phyloP scores from a whole-genome alignment of 2,113 vertebrate genomes.

The Lepidiolamprologus cunningtoni region DNA sequence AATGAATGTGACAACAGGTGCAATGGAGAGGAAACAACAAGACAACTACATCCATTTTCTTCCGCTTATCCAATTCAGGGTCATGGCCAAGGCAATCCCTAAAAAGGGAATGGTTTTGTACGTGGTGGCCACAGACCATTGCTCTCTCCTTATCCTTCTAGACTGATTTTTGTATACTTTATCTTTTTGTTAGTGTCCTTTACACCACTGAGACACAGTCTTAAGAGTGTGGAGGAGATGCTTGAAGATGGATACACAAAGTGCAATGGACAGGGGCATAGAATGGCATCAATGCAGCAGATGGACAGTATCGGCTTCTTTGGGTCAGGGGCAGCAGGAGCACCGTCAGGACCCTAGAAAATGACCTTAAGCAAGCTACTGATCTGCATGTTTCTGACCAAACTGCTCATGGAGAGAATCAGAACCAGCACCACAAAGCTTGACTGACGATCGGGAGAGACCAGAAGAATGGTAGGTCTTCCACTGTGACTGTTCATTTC shows the following conservation, averaged over 20 bases:
- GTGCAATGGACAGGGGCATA: background rate
- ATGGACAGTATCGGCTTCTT: background rate
- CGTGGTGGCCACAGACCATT: background rate
- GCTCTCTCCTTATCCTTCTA: background rate
- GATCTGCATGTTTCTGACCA: background rate
- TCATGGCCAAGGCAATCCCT: background rate
- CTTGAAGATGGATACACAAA: background rate
- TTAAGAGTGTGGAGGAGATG: background rate
- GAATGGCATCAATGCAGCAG: background rate
- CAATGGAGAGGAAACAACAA: background rate
- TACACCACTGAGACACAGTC: background rate
- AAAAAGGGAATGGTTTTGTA: background rate
- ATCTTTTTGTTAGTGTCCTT: background rate
- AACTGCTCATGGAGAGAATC: background rate
- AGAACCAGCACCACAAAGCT: background rate
- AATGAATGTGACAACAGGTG: background rate
- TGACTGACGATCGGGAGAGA: fast-evolving
- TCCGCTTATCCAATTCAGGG: background rate
- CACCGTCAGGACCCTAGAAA: background rate
- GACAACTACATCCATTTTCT: background rate
- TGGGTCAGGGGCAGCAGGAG: background rate
- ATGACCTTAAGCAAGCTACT: background rate
- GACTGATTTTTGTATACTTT: background rate
- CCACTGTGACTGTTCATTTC: background rate
- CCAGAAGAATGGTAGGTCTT: background rate